These are phyloP conservation scores for Manacus vitellinus DNA, from an alignment of 2,113 vertebrate species.

Conservation along the genomic window DNA sequence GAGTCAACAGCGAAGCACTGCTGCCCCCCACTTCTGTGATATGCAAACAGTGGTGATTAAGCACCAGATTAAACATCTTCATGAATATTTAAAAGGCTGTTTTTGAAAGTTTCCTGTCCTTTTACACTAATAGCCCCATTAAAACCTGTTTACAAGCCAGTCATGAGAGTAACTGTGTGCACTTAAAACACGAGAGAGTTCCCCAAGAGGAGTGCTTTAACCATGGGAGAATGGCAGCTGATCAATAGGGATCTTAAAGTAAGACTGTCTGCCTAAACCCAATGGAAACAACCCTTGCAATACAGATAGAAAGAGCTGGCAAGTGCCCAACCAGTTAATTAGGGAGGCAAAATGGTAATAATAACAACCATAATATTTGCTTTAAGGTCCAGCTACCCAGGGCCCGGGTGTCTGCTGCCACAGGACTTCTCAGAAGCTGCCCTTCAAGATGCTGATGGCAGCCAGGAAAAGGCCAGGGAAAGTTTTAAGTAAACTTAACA, in stretches of 20 bases:
- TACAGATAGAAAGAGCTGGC: conserved; percentile 72
- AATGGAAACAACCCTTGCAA: conserved; percentile 67
- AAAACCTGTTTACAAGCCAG: conserved; percentile 92
- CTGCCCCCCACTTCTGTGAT: conserved; percentile 67
- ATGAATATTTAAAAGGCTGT: conserved; percentile 90
- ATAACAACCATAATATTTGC: conserved; percentile 11
- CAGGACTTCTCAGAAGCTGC: conserved; percentile 49
- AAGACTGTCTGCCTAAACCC: conserved; percentile 82
- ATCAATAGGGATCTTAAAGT: conserved; percentile 84
- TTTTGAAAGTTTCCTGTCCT: conserved; percentile 92
- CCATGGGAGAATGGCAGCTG: conserved; percentile 73
- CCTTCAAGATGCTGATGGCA: conserved; percentile 12
- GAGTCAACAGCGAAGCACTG: conserved; percentile 66
- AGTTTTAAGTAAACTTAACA: conserved; percentile 25
- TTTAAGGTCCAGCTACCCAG: conserved; percentile 30
- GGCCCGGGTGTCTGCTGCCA: conserved; percentile 46
- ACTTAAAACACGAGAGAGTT: conserved; percentile 84
- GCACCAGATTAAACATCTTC: conserved; percentile 89
- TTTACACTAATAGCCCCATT: conserved; percentile 94
- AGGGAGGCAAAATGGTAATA: conserved; percentile 62
- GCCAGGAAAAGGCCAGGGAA: background rate
- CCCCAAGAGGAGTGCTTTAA: conserved; percentile 76
- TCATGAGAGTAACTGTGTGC: conserved; percentile 86
- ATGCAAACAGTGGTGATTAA: conserved; percentile 92
- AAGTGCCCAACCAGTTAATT: conserved; percentile 82